These are phyloP conservation scores for Manduca sexta DNA, from an alignment of 1,140 invertebrate species.

Conservation along the genomic window DNA sequence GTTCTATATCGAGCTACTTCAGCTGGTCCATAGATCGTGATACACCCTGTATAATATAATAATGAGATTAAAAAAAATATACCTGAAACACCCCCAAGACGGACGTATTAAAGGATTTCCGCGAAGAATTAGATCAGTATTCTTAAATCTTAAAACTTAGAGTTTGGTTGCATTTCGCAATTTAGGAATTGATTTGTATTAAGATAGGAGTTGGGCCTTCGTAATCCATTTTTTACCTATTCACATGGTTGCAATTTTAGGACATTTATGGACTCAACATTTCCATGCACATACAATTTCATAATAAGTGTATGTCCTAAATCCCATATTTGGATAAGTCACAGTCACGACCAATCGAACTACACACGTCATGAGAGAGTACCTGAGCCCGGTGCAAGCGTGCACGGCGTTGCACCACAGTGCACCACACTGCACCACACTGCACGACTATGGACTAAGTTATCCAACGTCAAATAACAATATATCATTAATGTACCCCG, in stretches of 20 bases:
- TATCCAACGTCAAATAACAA: too few species aligned
- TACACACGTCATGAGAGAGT: too few species aligned
- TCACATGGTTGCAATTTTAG: slow-evolving; percentile 16
- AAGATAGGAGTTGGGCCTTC: slow-evolving; percentile 33
- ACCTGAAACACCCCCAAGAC: slow-evolving; percentile 9
- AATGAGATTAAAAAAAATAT: too few species aligned
- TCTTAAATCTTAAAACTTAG: slow-evolving; percentile 21
- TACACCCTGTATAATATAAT: background rate
- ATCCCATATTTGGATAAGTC: background rate
- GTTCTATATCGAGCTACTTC: too few species aligned
- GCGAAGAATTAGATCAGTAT: slow-evolving; percentile 24
- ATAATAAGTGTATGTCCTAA: background rate
- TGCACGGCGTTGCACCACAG: too few species aligned
- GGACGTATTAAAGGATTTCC: slow-evolving; percentile 20
- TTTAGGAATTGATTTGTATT: slow-evolving; percentile 35
- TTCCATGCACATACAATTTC: background rate
- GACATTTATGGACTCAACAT: background rate
- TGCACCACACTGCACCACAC: too few species aligned
- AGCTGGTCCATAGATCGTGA: too few species aligned
- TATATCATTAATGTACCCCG: slow-evolving; percentile 17
- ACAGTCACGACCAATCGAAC: background rate
- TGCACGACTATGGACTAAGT: too few species aligned
- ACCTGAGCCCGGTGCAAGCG: too few species aligned
- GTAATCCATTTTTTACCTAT: slow-evolving; percentile 44
- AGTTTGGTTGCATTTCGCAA: slow-evolving; percentile 39